Conservation (phyloP, 2,888 invertebrate species). For the Embidobia sp. region DNA sequence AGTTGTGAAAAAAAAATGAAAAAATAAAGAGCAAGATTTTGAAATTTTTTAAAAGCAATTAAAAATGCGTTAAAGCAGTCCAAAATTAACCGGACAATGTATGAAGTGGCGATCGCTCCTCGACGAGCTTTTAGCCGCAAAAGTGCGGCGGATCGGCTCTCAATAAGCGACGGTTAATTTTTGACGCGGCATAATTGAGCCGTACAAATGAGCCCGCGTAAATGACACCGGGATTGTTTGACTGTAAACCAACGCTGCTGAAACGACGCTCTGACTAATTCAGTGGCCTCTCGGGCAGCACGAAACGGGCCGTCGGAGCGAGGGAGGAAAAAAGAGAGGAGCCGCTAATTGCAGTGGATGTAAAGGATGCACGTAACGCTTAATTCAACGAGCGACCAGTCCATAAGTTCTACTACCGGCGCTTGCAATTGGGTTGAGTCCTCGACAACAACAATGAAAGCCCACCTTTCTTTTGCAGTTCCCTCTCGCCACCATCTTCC, state of each 20-base stretch:
- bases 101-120: no score
- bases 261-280: conserved; percentile 44
- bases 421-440: conserved; percentile 70
- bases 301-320: no score
- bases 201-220: conserved; percentile 8
- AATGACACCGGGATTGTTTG: conserved; percentile 38
- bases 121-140: no score
- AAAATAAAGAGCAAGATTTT: no score
- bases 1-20: no score
- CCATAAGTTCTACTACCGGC: conserved; percentile 49
- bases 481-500: no score
- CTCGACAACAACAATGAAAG: conserved; percentile 51
- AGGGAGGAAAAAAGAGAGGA: conserved; percentile 7
- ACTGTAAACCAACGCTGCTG: conserved; percentile 32
- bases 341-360: conserved; percentile 74
- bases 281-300: conserved; percentile 15
- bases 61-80: no score
- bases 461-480: conserved; percentile 9
- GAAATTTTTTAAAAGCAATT: no score
- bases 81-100: no score
- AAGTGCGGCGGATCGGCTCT: no score
- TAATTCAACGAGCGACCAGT: conserved; percentile 69
- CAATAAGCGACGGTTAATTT: no score
- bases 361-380: conserved; percentile 70
- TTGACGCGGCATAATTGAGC: conserved; percentile 14